Evolutionary conservation across 2,888 invertebrate genomes (phyloP), one percentile per base, ranked within the genome.

Genomic region (Sarcophaga caerulescens): DNA sequence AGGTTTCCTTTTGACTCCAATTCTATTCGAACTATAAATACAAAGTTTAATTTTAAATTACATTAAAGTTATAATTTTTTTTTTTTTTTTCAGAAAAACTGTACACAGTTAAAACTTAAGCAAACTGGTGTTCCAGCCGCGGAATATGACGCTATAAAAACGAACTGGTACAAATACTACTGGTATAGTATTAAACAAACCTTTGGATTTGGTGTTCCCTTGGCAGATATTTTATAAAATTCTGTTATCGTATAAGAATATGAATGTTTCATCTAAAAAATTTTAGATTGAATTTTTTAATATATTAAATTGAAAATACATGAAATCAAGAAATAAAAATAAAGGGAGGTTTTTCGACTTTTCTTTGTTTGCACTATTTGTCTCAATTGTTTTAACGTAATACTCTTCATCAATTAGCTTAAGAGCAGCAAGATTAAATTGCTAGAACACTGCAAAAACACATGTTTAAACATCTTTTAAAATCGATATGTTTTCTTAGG

Each of bases 161-260:
- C 95, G 84, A 99, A 99, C 91, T 99, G 99, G 99, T 95, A 96
- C 87, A 95, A 96, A 82, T 98, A 99, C 93, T 99, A 99, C 93
- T 99, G 98, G 96, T 96, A 97, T 90, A 96, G 98, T 89, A 98
- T 99, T 93, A 98, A 98, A 84, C 92, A 92, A 85, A 92, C 92
- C 17, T 93, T 93, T 85, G 93, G 93, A 66, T 93, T 93, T 86
- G 93, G 93, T 47, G 88, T 89, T 63, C 69, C 82, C 12, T 69
- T 88, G 23, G 17, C 84, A 47, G 79, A 82, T 57, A 59, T 80
- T 5, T 84, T 88, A 47, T 87, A 84, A 84, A 62, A 52, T 60
- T 2, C n/a, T 60, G 6, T 44, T 52, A 52, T 12, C 5, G 12
- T 17, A 52, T 14, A 52, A 14, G 52, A 44, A n/a, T 19, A 44